Evolutionary conservation across 2,888 invertebrate genomes (phyloP).

Genomic region (Lasioglossum oenotherae): DNA sequence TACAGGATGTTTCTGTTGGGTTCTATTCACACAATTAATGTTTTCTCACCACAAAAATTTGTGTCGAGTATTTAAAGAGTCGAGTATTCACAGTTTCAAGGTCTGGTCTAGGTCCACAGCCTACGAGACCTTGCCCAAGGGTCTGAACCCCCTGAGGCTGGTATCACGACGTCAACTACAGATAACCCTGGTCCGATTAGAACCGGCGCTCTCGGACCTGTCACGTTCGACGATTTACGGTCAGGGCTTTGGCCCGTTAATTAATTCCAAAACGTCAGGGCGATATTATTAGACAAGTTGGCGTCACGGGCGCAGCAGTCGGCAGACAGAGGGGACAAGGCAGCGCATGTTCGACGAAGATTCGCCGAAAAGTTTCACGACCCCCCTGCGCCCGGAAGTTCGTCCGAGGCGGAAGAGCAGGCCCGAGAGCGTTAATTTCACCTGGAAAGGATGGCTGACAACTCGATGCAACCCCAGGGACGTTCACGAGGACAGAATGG

Average conservation of each 20-base stretch:
- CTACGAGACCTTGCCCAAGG: not conserved
- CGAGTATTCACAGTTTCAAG: conserved; percentile 67
- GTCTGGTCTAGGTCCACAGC: conserved; percentile 38
- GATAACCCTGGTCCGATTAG: conserved; percentile 2
- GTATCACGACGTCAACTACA: not conserved
- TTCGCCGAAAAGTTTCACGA: conserved; percentile 57
- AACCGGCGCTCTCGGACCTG: not conserved
- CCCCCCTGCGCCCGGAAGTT: conserved; percentile 36
- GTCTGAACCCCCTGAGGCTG: not conserved
- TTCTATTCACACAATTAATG: no score
- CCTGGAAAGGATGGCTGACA: conserved; percentile 50
- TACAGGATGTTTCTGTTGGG: no score
- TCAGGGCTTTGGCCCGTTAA: conserved; percentile 16
- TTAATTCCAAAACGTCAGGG: conserved; percentile 33
- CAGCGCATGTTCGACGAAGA: conserved; percentile 32
- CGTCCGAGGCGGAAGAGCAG: conserved; percentile 16
- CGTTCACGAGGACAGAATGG: conserved; percentile 50
- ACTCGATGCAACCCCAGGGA: conserved; percentile 57
- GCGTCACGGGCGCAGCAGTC: not conserved
- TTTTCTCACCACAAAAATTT: no score
- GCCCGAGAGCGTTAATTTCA: conserved; percentile 64
- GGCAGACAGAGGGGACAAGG: not conserved
- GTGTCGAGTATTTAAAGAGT: not conserved
- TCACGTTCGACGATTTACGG: conserved; percentile 15
- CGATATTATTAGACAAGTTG: conserved; percentile 32